Conservation (phyloP, 1,140 invertebrate species). For the Apis mellifera region Amel_HAv3.1 CM009932.2:8733001-8733500, state of each 20-base stretch:
- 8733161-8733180: constrained; percentile 28
- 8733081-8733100: constrained; percentile 32
- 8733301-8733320: too few relatives aligned
- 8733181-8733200: constrained; percentile 32
- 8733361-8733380: too few relatives aligned
- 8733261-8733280: too few relatives aligned
- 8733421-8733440: too few relatives aligned
- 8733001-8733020: constrained; percentile 61
- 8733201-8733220: constrained; percentile 17
- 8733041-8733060: constrained; percentile 6
- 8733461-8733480: not conserved
- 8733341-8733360: too few relatives aligned
- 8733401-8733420: too few relatives aligned
- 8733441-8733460: not conserved
- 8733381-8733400: too few relatives aligned
- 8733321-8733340: too few relatives aligned
- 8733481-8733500: not conserved
- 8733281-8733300: not conserved
- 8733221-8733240: not conserved
- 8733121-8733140: constrained; percentile 31
- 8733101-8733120: constrained; percentile 39
- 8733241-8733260: not conserved
- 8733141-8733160: constrained; percentile 7
- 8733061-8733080: not conserved
- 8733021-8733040: constrained; percentile 57